phyloP scores from a whole-genome alignment of 2,888 invertebrate species.

The Dolomedes plantarius region DNA sequence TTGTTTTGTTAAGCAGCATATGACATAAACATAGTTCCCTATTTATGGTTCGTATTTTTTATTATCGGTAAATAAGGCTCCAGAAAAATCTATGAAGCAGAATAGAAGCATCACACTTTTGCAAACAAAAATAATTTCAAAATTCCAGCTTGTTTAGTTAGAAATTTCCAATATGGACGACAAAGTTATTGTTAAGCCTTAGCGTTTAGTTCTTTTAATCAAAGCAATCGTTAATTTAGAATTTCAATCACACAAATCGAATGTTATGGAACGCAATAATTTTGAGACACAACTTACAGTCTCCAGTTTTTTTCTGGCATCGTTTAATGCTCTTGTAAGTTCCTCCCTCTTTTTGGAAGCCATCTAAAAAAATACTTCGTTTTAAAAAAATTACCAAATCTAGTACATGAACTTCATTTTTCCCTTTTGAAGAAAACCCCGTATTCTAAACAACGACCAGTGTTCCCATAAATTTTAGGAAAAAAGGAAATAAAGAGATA shows the following conservation, averaged over 20 bases:
- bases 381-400: slow-evolving; percentile 3
- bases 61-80: no score
- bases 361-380: slow-evolving; percentile 59
- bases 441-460: not conserved
- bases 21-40: no score
- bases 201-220: not conserved
- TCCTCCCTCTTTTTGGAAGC: slow-evolving; percentile 81
- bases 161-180: no score
- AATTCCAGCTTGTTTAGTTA: no score
- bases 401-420: not conserved
- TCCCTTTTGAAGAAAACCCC: not conserved
- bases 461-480: not conserved
- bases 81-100: no score
- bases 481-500: no score
- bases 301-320: slow-evolving; percentile 89
- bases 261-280: slow-evolving; percentile 31
- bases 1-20: no score
- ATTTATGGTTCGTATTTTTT: no score
- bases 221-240: slow-evolving; percentile 1
- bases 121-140: no score
- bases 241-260: not conserved
- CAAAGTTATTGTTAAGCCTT: no score
- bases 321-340: slow-evolving; percentile 87
- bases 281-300: slow-evolving; percentile 82
- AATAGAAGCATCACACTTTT: no score